Evolutionary conservation across 1,140 invertebrate species (phyloP).

Genomic region (Diabrotica undecimpunctata): DNA sequence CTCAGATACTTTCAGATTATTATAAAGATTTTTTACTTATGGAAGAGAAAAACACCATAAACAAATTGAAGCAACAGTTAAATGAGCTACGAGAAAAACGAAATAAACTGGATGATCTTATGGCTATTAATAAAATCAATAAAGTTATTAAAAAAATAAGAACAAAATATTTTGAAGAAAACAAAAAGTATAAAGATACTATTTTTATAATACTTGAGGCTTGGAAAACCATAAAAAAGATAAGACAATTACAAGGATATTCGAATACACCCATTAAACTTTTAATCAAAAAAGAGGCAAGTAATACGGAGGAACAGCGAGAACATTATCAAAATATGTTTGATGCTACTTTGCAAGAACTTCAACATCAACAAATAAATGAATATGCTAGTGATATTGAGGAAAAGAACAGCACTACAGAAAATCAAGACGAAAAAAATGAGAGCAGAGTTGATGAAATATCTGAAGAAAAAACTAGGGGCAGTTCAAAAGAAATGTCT

Average conservation of each 20-base stretch:
- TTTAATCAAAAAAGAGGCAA: conserved; percentile 40
- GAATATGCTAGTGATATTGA: conserved; percentile 38
- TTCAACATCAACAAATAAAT: conserved; percentile 46
- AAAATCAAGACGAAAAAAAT: background rate
- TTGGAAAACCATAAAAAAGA: conserved; percentile 47
- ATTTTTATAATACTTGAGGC: conserved; percentile 41
- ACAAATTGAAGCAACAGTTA: conserved; percentile 43
- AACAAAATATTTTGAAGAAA: conserved; percentile 43
- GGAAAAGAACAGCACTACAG: background rate
- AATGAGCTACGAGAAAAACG: conserved; percentile 43
- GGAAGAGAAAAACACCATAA: conserved; percentile 30
- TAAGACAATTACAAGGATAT: conserved; percentile 41
- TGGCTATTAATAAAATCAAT: conserved; percentile 23
- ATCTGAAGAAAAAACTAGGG: background rate
- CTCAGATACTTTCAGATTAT: conserved; percentile 43
- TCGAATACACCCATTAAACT: conserved; percentile 46
- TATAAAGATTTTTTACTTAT: conserved; percentile 42
- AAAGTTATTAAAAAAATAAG: conserved; percentile 42
- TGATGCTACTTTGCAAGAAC: conserved; percentile 45
- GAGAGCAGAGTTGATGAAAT: background rate
- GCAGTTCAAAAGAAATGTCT: background rate
- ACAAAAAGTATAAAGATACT: conserved; percentile 37
- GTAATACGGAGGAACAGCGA: conserved; percentile 29
- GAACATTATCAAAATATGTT: conserved; percentile 39
- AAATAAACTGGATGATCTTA: conserved; percentile 29